Base-by-base conservation (phyloP, 2,888 invertebrate genomes). In the Cantharis flavilabris region DNA sequence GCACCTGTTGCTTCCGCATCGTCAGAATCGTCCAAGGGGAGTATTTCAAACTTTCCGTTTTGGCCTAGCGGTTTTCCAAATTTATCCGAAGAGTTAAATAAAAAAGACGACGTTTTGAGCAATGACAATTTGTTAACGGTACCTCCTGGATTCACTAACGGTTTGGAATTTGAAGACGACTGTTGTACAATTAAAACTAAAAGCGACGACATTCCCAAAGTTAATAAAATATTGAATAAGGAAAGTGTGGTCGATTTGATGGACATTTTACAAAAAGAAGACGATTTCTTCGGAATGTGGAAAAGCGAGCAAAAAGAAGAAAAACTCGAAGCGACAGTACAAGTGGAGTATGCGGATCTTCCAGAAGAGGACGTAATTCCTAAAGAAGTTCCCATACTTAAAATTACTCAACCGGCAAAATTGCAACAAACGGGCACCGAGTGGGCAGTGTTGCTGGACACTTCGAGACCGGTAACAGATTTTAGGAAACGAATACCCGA, bases 391-490 rank as follows among this genome's bases (percentile, higher is more conserved):
- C 93, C 94, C 0, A 89, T 96, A 0, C 86, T 96, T 23, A 93
- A 92, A 80, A 95, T 96, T 72, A 93, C 93, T 64, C 13, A 73
- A n/a, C 64, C 65, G 13, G 62, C 64, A 14, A 65, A 63, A 16
- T 26, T 18, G 20, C 13, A n/a, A 7, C 16, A 62, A 7, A 67
- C 90, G 10, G 90, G 90, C n/a, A 91, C 93, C 1, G 93, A 96
- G 84, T 98, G 96, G 96, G 98, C 97, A 0, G 94, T 97, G 85
- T 92, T 94, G 88, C 91, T 98, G 49, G 96, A 98, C 86, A 93
- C 96, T 0, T 92, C 93, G 0, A 91, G 92, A 72, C 96, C 97
- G 0, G 94, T 98, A 0, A 90, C 90, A 1, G 94, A 98, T 86
- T 98, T 97, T 84, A 90, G 93, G 70, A 92, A 95, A 82, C 91